Percentiles rank a stretch among this genome's conserved stretches.
These are phyloP conservation scores for Elachura formosa DNA, from an alignment of 2,113 vertebrate genomes.

Conservation along the genomic window DNA sequence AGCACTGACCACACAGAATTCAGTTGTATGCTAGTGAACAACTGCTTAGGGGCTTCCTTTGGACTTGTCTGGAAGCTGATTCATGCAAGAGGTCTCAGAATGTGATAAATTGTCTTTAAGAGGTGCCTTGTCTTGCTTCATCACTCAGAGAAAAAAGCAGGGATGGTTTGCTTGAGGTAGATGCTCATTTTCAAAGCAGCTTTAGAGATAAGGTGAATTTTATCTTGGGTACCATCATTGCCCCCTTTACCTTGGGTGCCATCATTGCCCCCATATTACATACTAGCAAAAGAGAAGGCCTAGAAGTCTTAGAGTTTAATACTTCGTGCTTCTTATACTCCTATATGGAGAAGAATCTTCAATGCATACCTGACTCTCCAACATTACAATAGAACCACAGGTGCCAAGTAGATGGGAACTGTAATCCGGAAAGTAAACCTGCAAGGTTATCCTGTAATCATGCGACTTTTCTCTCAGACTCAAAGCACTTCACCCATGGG, in stretches of 20 bases:
- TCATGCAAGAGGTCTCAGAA: neutral
- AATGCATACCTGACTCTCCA: neutral
- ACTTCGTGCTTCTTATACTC: neutral
- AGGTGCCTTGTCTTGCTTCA: neutral
- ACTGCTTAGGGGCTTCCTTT: neutral
- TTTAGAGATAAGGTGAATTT: neutral
- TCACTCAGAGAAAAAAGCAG: neutral
- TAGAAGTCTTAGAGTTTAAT: neutral
- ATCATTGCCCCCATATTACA: neutral
- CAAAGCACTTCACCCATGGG: neutral
- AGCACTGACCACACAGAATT: fast-evolving
- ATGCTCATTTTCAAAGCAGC: neutral
- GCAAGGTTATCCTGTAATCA: neutral
- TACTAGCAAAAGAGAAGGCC: neutral
- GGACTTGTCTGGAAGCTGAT: neutral
- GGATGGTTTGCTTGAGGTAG: neutral
- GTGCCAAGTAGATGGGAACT: neutral
- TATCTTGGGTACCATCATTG: neutral
- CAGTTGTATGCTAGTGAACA: neutral
- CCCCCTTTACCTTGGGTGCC: neutral
- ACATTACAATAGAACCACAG: neutral
- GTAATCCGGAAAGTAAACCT: neutral
- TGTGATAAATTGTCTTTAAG: neutral
- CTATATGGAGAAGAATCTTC: neutral
- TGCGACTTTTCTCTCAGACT: neutral